Conservation (phyloP, 2,797 vertebrate genomes). For the Triplophysa bombifrons region DNA sequence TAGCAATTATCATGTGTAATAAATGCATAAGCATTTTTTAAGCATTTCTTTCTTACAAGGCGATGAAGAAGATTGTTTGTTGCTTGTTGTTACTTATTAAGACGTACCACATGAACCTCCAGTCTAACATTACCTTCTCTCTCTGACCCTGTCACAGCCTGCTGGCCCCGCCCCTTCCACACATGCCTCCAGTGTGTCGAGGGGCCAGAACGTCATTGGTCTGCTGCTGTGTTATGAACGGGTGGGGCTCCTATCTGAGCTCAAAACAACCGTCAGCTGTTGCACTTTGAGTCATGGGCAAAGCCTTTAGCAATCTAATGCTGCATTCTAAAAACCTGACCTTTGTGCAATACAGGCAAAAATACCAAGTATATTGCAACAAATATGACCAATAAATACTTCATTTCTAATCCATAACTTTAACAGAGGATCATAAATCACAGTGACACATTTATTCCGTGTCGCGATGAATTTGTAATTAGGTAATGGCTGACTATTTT, state of each 20-base stretch:
- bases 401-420: background rate
- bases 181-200: slow-evolving; percentile 54
- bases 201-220: slow-evolving; percentile 66
- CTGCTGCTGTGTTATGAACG: slow-evolving; percentile 47
- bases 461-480: background rate
- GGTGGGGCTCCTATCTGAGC: slow-evolving; percentile 51
- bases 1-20: too few relatives aligned
- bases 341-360: slow-evolving; percentile 17
- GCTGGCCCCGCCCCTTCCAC: slow-evolving; percentile 50
- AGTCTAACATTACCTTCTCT: background rate
- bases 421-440: background rate
- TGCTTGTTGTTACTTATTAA: too few relatives aligned
- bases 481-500: background rate
- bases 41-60: background rate
- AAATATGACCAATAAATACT: background rate
- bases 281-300: slow-evolving; percentile 41
- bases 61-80: background rate
- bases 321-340: slow-evolving; percentile 38
- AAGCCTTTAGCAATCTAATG: slow-evolving; percentile 19
- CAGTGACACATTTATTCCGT: background rate
- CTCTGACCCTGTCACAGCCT: slow-evolving; percentile 62
- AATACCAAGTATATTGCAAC: background rate
- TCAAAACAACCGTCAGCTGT: slow-evolving; percentile 49
- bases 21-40: too few relatives aligned
- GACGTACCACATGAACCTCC: background rate